phyloP scores from a whole-genome alignment of 2,797 vertebrate genomes.

The Sebastiscus albofasciatus region DNA sequence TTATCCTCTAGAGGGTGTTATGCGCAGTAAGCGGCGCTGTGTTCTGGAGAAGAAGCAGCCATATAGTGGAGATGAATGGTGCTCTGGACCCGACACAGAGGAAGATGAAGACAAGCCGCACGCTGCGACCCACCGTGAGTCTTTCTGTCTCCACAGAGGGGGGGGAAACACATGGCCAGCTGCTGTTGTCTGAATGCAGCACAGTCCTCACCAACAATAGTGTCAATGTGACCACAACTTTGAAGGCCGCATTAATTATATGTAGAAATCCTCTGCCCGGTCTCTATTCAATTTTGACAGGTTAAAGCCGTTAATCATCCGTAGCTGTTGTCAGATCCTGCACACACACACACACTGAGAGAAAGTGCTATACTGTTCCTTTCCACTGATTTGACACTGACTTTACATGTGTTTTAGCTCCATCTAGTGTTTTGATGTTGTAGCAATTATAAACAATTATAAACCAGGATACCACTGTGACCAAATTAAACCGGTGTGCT shows the following conservation, averaged over 20 bases:
- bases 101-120: slow-evolving; percentile 94
- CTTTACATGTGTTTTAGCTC: slow-evolving; percentile 70
- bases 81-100: slow-evolving; percentile 95
- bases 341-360: slow-evolving; percentile 22
- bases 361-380: not conserved
- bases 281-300: not conserved
- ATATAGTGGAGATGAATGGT: slow-evolving; percentile 98
- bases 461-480: not conserved
- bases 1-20: slow-evolving; percentile 83
- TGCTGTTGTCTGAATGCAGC: not conserved
- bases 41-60: slow-evolving; percentile 98
- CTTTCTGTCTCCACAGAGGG: not conserved
- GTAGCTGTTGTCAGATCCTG: slow-evolving; percentile 20
- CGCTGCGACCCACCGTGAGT: slow-evolving; percentile 91
- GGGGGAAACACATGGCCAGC: not conserved
- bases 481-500: slow-evolving; percentile 4
- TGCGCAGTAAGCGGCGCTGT: slow-evolving; percentile 94
- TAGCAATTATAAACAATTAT: not conserved
- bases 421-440: slow-evolving; percentile 74
- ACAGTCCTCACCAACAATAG: slow-evolving; percentile 1
- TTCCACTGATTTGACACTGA: not conserved
- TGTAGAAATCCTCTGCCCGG: not conserved
- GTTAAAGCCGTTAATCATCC: slow-evolving; percentile 10
- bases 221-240: slow-evolving; percentile 12
- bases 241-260: not conserved